A percentile compares a stretch with the other conserved stretches of the same genome.
Evolutionary conservation across 2,888 invertebrate species (phyloP).

Genomic region (Ligdia adustata): DNA sequence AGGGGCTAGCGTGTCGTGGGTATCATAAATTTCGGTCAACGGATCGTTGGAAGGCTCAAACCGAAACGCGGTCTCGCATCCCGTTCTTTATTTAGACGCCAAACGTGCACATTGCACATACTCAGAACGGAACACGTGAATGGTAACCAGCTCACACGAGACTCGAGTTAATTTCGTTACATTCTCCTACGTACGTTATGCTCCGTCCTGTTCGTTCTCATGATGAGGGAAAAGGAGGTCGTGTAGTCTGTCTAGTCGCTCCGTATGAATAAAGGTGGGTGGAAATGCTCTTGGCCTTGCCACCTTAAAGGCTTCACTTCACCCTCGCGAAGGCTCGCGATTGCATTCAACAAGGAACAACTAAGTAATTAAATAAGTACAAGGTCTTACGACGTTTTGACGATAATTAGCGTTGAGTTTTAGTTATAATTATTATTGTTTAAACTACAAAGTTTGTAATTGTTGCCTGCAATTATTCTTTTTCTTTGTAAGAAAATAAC

Average conservation of each 20-base stretch:
- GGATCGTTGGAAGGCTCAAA: conserved; percentile 16
- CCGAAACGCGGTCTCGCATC: conserved; percentile 14
- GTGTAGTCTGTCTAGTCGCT: conserved; percentile 10
- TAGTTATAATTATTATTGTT: too few species aligned
- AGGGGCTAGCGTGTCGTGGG: conserved; percentile 24
- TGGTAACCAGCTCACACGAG: conserved; percentile 21
- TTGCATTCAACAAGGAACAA: not conserved
- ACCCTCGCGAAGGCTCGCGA: conserved; percentile 15
- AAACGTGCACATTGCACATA: conserved; percentile 18
- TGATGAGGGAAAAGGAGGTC: conserved; percentile 1
- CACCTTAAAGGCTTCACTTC: conserved; percentile 54
- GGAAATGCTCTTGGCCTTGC: conserved; percentile 52
- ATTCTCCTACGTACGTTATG: conserved; percentile 11
- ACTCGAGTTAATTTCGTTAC: conserved; percentile 11
- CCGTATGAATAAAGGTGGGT: conserved; percentile 31
- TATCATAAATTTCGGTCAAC: conserved; percentile 22
- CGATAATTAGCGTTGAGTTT: too few species aligned
- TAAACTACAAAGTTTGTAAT: too few species aligned
- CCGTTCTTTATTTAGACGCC: conserved; percentile 28
- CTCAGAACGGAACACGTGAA: conserved; percentile 27
- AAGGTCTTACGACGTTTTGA: too few species aligned
- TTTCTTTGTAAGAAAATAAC: too few species aligned
- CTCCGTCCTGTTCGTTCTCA: conserved; percentile 1
- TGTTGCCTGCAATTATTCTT: too few species aligned
- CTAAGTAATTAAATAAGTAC: too few species aligned